phyloP scores from a whole-genome alignment of 2,888 invertebrate species.

The Chrysolina haemoptera region DNA sequence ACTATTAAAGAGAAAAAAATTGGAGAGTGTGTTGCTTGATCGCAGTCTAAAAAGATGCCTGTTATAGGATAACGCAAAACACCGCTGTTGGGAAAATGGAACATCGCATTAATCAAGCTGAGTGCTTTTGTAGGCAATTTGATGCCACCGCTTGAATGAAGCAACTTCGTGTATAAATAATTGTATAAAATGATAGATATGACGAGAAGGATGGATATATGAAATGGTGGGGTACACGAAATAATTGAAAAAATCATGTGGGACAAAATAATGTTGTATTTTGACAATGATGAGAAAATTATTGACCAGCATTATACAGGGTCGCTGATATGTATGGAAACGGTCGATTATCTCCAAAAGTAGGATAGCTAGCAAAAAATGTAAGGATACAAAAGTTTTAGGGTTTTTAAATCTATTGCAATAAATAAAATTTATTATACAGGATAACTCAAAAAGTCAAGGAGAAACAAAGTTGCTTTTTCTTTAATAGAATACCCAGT shows the following conservation, averaged over 20 bases:
- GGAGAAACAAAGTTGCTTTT: no score
- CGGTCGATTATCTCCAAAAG: no score
- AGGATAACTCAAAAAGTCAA: no score
- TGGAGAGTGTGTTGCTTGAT: slow-evolving; percentile 12
- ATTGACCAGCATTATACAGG: no score
- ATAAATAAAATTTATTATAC: no score
- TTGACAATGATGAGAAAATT: no score
- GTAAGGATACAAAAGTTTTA: no score
- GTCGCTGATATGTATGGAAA: no score
- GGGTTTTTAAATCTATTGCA: no score
- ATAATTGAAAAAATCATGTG: background rate
- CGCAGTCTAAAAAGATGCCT: slow-evolving; percentile 22
- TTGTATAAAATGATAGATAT: slow-evolving; percentile 8
- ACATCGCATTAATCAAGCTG: slow-evolving; percentile 36
- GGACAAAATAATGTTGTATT: background rate
- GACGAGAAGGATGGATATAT: background rate
- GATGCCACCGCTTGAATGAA: slow-evolving; percentile 27
- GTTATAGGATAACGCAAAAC: slow-evolving; percentile 24
- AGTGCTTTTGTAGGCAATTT: slow-evolving; percentile 40
- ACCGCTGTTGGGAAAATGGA: slow-evolving; percentile 23
- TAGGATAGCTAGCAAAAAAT: no score
- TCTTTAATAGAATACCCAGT: no score
- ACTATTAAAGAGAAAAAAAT: slow-evolving; percentile 17
- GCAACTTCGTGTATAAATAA: slow-evolving; percentile 29
- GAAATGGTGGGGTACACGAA: background rate